Evolutionary conservation across 2,888 invertebrate genomes (phyloP).

Genomic region (Stenolophus ochropezus): DNA sequence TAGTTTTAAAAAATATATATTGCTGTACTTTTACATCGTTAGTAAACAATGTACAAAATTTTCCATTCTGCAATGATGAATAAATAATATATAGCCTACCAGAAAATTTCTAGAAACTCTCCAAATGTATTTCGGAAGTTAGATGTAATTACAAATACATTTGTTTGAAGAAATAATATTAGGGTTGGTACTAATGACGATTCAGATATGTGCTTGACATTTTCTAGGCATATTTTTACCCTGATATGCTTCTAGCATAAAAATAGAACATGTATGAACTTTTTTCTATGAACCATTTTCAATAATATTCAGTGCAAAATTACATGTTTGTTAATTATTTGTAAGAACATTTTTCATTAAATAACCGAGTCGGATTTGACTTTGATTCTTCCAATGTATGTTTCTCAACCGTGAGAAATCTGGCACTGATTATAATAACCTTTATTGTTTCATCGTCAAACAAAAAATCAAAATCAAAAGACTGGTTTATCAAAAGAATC

Average conservation of each 20-base stretch:
- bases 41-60: background rate
- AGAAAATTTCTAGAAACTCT: background rate
- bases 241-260: background rate
- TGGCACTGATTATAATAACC: no score
- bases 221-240: background rate
- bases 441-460: background rate
- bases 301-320: no score
- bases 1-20: no score
- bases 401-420: no score
- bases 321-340: background rate
- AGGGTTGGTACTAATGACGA: conserved; percentile 10
- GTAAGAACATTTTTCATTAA: no score
- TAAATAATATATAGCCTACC: conserved; percentile 18
- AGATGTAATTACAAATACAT: conserved; percentile 14
- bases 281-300: background rate
- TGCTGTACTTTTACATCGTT: conserved; percentile 47
- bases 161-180: conserved; percentile 12
- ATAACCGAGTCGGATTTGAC: no score
- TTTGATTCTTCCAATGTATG: no score
- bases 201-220: conserved; percentile 1
- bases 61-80: background rate
- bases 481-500: background rate
- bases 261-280: background rate
- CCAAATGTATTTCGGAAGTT: conserved; percentile 11
- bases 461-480: background rate